Evolutionary conservation across 2,888 invertebrate genomes (phyloP), one percentile per base, ranked within the genome.

Genomic region (Polymixis lichenea): DNA sequence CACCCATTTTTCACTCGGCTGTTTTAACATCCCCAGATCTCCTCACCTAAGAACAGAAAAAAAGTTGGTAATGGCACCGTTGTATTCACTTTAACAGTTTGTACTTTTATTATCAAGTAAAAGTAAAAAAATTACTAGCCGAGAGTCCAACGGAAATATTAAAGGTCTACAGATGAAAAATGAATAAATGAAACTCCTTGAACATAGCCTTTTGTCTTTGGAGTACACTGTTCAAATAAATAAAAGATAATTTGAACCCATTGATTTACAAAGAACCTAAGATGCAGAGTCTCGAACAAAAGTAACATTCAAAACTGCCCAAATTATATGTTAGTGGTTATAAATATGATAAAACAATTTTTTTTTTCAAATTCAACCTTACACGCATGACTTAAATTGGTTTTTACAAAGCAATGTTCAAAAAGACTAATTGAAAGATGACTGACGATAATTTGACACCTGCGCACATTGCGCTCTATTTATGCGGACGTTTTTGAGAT

Each of bases 171-270:
- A 32, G 32, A 4, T 32, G 32, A 32, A 32, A 32, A 32, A 32
- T 32, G 1, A 70, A 61, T 61, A 72, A 84, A 82, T 66, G 60
- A 76, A 84, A 76, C 80, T 75, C 61, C n/a, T 74, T 62, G 46
- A 70, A 77, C 69, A 72, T 76, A 68, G 55, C 66, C 56, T 67
- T 73, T 76, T 79, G 76, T 77, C 65, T 75, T 79, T 75, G 22
- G 67, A 70, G 49, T 61, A 70, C 61, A 64, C 56, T 49, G 77
- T 85, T 77, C 76, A 80, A 84, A 86, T 81, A 81, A 82, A 84
- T 82, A 83, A 88, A 32, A 32, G 4, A 32, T 32, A 32, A 32
- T 32, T 32, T 4, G 32, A 4, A 32, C 32, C 4, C 32, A 1
- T 32, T 32, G 32, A 32, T 32, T 32, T 32, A 32, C 32, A 32